Conservation (phyloP, 2,797 vertebrate genomes). For the Falco biarmicus region DNA sequence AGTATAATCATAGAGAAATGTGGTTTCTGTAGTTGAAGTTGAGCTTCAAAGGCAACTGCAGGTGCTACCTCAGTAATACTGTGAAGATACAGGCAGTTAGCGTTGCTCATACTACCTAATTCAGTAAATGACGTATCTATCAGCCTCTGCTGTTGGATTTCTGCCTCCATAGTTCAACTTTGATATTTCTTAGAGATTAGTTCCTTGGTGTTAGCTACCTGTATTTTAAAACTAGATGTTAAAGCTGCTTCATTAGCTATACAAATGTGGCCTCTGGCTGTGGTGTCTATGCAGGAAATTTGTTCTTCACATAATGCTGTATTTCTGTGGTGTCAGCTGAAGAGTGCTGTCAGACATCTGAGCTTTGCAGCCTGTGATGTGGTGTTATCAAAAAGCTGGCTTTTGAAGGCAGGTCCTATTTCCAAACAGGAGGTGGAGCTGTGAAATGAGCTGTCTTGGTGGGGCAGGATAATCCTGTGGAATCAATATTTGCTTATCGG, state of each 20-base stretch:
- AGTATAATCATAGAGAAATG: background rate
- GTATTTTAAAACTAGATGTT: background rate
- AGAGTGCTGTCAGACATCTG: fast-evolving
- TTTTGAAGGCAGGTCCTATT: background rate
- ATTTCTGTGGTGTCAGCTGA: background rate
- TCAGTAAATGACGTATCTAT: fast-evolving
- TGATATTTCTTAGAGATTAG: background rate
- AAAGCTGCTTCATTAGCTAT: background rate
- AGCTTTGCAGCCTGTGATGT: background rate
- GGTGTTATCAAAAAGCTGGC: background rate
- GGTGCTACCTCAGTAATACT: background rate
- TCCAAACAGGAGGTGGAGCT: background rate
- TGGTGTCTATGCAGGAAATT: background rate
- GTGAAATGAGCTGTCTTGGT: background rate
- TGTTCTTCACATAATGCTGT: background rate
- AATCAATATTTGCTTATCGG: background rate
- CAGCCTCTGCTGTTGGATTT: background rate
- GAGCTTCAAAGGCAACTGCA: background rate
- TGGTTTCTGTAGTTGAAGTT: background rate
- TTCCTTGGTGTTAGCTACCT: background rate
- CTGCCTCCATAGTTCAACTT: background rate
- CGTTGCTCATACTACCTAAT: background rate
- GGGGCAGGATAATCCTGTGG: background rate
- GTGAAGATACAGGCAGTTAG: background rate
- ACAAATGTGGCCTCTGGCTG: background rate